Conservation (phyloP, 2,797 vertebrate genomes). For the Oreonectes daqikongensis region DNA sequence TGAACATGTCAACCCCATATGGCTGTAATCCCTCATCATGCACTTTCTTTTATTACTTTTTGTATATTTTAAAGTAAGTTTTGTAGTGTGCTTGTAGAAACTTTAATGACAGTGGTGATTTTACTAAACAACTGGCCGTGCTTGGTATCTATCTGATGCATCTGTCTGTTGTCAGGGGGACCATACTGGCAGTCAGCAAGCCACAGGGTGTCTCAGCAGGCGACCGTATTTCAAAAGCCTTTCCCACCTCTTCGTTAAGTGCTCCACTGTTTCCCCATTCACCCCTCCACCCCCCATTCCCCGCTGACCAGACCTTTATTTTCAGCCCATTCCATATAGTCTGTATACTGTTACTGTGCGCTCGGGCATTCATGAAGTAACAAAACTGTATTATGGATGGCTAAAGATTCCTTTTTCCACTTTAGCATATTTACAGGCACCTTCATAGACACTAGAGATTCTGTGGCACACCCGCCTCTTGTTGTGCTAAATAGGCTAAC, state of each 20-base stretch:
- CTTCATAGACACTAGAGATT: conserved; percentile 4
- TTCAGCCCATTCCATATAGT: background rate
- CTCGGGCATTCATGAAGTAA: background rate
- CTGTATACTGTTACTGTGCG: background rate
- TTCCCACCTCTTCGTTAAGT: conserved; percentile 48
- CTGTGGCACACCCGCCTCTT: conserved; percentile 7
- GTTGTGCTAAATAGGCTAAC: conserved; percentile 8
- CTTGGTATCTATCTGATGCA: conserved; percentile 19
- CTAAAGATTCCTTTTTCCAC: no score
- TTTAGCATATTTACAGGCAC: no score
- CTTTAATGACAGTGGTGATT: background rate
- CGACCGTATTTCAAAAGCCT: conserved; percentile 55
- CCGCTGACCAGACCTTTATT: background rate
- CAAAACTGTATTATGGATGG: background rate
- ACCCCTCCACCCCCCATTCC: background rate
- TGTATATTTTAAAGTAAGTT: conserved; percentile 16
- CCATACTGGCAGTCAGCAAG: conserved; percentile 38
- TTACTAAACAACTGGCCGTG: background rate
- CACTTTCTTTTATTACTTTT: background rate
- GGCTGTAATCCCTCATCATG: background rate
- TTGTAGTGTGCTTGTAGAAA: background rate
- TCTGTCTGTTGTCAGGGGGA: conserved; percentile 55
- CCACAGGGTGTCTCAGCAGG: conserved; percentile 31
- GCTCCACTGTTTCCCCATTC: conserved; percentile 11
- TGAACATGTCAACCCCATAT: no score